These are phyloP conservation scores for Okapia johnstoni DNA, from an alignment of 2,113 vertebrate species.

Conservation along the genomic window DNA sequence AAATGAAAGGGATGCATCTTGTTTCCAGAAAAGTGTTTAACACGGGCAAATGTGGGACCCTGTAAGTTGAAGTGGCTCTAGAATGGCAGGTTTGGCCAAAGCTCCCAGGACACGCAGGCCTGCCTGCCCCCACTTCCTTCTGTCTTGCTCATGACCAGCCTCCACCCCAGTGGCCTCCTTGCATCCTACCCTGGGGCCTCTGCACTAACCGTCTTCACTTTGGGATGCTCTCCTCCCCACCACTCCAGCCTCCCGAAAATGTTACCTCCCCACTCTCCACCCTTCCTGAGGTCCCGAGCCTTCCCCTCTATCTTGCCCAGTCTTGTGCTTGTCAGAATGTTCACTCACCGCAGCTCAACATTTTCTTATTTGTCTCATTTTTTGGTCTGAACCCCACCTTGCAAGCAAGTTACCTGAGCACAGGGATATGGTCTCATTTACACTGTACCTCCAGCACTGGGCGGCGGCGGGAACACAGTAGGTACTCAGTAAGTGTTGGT, in stretches of 20 bases:
- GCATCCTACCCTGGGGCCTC: neutral
- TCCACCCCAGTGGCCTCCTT: too few relatives aligned
- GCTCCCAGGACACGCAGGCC: neutral
- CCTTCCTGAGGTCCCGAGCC: neutral
- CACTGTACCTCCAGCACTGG: neutral
- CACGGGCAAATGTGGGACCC: neutral
- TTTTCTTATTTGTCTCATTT: neutral
- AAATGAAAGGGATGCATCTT: neutral
- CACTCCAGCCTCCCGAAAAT: neutral
- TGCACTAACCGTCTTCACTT: neutral
- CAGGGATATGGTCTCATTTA: neutral
- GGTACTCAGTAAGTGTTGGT: neutral
- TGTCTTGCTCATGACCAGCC: fast-evolving
- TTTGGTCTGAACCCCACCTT: neutral
- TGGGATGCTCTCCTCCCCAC: neutral
- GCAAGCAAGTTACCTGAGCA: neutral
- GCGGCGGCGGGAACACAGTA: neutral
- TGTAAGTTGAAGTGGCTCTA: neutral
- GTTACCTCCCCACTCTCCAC: neutral
- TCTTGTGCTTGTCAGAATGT: neutral
- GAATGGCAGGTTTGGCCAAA: neutral
- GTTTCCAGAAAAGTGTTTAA: neutral
- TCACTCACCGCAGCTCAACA: too few relatives aligned
- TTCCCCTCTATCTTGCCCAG: neutral
- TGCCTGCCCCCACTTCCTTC: neutral